phyloP scores from a whole-genome alignment of 2,888 invertebrate genomes.

The Temnothorax unifasciatus region DNA sequence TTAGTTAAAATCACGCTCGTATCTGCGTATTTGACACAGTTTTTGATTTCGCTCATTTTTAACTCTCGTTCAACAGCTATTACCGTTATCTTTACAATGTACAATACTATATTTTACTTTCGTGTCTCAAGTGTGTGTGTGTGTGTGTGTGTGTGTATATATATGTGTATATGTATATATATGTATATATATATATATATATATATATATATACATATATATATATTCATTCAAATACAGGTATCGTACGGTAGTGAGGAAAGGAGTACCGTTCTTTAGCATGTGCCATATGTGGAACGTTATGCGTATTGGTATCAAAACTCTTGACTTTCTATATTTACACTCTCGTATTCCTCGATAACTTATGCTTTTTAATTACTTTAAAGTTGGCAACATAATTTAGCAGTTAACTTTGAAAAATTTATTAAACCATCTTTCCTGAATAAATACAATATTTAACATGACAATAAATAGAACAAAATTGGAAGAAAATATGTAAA shows the following conservation, averaged over 20 bases:
- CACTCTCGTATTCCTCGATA: not conserved
- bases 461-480: not conserved
- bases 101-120: slow-evolving; percentile 7
- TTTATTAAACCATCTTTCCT: not conserved
- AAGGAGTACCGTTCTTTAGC: slow-evolving; percentile 21
- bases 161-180: not conserved
- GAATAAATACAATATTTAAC: not conserved
- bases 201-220: not conserved
- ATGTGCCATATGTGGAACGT: slow-evolving; percentile 16
- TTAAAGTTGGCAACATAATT: not conserved
- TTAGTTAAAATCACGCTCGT: not conserved
- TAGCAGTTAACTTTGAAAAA: not conserved
- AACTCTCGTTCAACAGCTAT: not conserved
- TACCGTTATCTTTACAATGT: slow-evolving; percentile 18
- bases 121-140: not conserved
- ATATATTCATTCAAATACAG: not conserved
- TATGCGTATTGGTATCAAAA: slow-evolving; percentile 25
- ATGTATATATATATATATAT: too few relatives aligned
- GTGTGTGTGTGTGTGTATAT: too few relatives aligned
- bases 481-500: not conserved
- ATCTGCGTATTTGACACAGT: slow-evolving; percentile 6
- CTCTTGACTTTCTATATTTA: slow-evolving; percentile 21
- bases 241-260: not conserved
- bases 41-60: not conserved
- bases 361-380: slow-evolving; percentile 16